Percentiles rank a stretch among this genome's conserved stretches.
phyloP scores from a whole-genome alignment of 2,888 invertebrate genomes.

The Heliconius cydno region DNA sequence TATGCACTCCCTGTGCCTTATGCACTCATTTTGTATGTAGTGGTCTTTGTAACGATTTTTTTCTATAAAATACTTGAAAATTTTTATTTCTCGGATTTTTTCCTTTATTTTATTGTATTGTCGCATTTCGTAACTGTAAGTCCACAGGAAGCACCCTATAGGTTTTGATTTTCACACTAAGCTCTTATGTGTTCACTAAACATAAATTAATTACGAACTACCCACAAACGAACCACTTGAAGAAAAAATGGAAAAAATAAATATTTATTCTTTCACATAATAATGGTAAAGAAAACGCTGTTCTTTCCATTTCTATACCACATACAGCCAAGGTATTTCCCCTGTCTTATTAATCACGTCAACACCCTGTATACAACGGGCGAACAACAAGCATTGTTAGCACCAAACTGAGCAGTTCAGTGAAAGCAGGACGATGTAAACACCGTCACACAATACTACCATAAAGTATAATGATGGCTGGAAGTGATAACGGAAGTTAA shows the following conservation, averaged over 20 bases:
- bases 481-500: conserved; percentile 38
- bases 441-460: conserved; percentile 58
- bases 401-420: conserved; percentile 58
- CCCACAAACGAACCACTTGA: not conserved
- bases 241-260: not conserved
- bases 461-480: conserved; percentile 39
- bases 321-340: conserved; percentile 17
- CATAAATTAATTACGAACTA: not conserved
- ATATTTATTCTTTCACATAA: conserved; percentile 3
- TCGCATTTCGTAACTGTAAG: too few species aligned
- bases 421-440: conserved; percentile 68
- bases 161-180: too few species aligned
- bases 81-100: too few species aligned
- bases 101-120: too few species aligned
- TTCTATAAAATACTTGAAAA: too few species aligned
- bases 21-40: too few species aligned
- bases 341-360: conserved; percentile 49
- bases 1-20: too few species aligned
- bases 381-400: conserved; percentile 59
- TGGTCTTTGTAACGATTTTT: too few species aligned
- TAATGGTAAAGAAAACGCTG: not conserved
- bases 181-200: not conserved
- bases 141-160: too few species aligned
- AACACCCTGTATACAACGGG: conserved; percentile 42
- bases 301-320: conserved; percentile 2